phyloP scores from a whole-genome alignment of 2,113 vertebrate species.

The Percopsis transmontana region DNA sequence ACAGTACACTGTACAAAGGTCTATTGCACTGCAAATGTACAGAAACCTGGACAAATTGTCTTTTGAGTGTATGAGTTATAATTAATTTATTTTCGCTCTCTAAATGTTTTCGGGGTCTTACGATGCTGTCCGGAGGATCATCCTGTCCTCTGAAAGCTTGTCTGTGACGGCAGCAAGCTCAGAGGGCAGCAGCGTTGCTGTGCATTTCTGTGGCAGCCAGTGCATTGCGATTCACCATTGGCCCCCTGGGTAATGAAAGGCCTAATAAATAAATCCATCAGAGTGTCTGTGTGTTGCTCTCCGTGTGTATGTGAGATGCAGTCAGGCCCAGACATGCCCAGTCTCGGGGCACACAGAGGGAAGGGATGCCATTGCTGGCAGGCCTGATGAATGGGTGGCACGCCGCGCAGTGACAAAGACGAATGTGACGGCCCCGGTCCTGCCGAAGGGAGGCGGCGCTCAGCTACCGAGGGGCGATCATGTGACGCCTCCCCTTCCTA shows the following conservation, averaged over 20 bases:
- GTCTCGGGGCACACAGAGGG: conserved; percentile 76
- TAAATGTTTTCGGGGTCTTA: conserved; percentile 42
- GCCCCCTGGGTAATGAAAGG: conserved; percentile 78
- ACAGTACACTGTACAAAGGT: conserved; percentile 30
- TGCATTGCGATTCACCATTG: conserved; percentile 76
- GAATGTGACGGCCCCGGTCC: conserved; percentile 79
- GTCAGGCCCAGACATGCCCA: conserved; percentile 74
- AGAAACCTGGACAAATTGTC: conserved; percentile 16
- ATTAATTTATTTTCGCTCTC: conserved; percentile 36
- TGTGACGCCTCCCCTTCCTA: conserved; percentile 59
- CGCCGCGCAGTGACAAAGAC: conserved; percentile 81
- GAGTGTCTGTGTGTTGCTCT: conserved; percentile 73
- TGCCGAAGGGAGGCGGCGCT: conserved; percentile 69
- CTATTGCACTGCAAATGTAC: conserved; percentile 38
- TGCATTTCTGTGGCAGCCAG: conserved; percentile 67
- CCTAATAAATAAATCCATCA: conserved; percentile 83
- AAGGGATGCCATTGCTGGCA: conserved; percentile 76
- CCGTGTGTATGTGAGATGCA: conserved; percentile 77
- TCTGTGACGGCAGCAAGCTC: conserved; percentile 40
- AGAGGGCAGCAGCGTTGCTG: conserved; percentile 62
- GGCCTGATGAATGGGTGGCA: conserved; percentile 83
- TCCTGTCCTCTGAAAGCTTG: conserved; percentile 55
- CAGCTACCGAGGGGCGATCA: conserved; percentile 69
- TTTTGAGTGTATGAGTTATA: conserved; percentile 30
- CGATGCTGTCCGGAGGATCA: conserved; percentile 40